phyloP scores from a whole-genome alignment of 2,888 invertebrate genomes.

The Griposia aprilina region DNA sequence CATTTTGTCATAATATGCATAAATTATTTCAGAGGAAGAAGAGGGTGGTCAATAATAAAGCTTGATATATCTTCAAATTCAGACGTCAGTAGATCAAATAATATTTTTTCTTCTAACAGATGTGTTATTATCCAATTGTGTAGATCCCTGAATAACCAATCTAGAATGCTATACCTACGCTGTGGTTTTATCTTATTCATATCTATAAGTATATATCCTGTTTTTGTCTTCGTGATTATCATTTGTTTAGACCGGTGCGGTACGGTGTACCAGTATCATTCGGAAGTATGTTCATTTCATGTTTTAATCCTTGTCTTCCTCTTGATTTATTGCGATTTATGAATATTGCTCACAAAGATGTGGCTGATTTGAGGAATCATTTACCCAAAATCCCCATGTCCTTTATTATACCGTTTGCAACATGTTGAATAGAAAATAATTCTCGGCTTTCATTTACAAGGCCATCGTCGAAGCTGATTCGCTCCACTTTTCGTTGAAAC shows the following conservation, averaged over 20 bases:
- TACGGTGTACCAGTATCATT: background rate
- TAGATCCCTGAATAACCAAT: background rate
- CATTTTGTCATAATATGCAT: background rate
- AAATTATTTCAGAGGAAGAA: conserved; percentile 8
- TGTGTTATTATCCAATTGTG: conserved; percentile 35
- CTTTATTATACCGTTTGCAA: conserved; percentile 46
- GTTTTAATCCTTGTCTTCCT: background rate
- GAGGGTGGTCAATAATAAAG: conserved; percentile 25
- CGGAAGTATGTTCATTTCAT: background rate
- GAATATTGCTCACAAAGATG: background rate
- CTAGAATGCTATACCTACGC: background rate
- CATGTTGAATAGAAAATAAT: conserved; percentile 72
- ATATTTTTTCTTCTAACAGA: conserved; percentile 3
- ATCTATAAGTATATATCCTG: no score
- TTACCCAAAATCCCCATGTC: conserved; percentile 1
- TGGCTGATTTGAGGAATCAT: background rate
- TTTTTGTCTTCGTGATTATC: background rate
- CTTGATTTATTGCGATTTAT: background rate
- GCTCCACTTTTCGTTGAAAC: conserved; percentile 78
- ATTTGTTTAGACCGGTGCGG: background rate
- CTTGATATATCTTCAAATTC: conserved; percentile 16
- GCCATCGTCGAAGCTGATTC: conserved; percentile 72
- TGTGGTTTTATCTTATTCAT: background rate
- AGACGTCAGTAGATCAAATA: conserved; percentile 27
- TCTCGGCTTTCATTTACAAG: conserved; percentile 78